These are phyloP conservation scores for Branchipolynoe longqiensis DNA, from an alignment of 2,888 invertebrate genomes.

Conservation along the genomic window DNA sequence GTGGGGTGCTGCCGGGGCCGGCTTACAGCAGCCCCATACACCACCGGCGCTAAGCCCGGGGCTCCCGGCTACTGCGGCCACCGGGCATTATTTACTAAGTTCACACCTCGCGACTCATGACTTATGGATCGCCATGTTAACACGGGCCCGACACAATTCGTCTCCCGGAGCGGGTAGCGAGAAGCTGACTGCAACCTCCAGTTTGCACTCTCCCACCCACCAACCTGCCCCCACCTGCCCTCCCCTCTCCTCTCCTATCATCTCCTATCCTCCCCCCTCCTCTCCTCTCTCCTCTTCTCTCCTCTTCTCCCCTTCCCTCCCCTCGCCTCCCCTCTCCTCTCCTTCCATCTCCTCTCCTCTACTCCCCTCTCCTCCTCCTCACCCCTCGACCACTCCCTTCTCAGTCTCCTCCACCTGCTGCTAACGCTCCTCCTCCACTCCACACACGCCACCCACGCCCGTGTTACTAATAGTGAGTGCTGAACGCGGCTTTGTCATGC, in stretches of 20 bases:
- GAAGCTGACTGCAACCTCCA: too few species aligned
- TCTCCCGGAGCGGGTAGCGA: not conserved
- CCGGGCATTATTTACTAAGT: not conserved
- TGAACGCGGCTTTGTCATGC: too few species aligned
- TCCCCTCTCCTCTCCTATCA: too few species aligned
- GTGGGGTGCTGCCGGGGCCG: too few species aligned
- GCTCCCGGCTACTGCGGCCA: not conserved
- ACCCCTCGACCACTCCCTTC: not conserved
- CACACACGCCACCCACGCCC: too few species aligned
- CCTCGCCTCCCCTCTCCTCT: too few species aligned
- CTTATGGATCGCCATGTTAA: slow-evolving; percentile 25
- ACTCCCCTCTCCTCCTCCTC: not conserved
- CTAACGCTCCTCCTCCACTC: too few species aligned
- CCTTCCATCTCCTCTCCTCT: not conserved
- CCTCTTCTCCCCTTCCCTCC: too few species aligned
- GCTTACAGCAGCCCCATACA: too few species aligned
- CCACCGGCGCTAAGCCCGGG: not conserved
- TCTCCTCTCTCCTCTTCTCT: too few species aligned
- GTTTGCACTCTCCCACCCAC: not conserved
- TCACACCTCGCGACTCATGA: not conserved
- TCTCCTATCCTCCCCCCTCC: too few species aligned
- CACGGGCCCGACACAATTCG: slow-evolving; percentile 7
- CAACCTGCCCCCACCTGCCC: not conserved
- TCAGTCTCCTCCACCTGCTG: not conserved
- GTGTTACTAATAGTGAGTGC: too few species aligned